These are phyloP conservation scores for Trichopoda pennipes DNA, from an alignment of 2,888 invertebrate species.

Conservation along the genomic window DNA sequence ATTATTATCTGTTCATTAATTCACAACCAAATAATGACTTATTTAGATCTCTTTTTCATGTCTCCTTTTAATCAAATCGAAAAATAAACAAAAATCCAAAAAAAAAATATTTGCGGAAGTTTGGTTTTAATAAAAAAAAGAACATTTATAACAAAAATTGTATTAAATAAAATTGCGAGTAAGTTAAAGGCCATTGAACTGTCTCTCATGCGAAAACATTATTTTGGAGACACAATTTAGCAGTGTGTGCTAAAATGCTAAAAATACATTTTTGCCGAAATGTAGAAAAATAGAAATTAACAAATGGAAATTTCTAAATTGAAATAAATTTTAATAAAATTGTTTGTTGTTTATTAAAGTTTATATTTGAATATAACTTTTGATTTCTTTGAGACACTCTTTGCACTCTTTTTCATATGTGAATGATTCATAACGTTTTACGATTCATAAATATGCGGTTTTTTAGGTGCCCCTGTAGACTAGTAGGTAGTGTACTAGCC, in stretches of 20 bases:
- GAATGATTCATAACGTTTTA: too few species aligned
- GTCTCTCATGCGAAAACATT: constrained; percentile 36
- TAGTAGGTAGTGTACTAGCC: too few species aligned
- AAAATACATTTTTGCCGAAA: background rate
- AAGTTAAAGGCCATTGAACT: constrained; percentile 45
- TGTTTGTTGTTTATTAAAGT: too few species aligned
- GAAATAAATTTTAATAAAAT: too few species aligned
- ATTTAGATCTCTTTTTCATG: constrained; percentile 41
- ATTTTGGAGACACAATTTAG: constrained; percentile 46
- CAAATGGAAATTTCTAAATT: too few species aligned
- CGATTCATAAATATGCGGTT: too few species aligned
- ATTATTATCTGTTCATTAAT: constrained; percentile 40
- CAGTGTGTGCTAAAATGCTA: background rate
- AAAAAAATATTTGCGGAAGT: constrained; percentile 50
- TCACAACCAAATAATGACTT: constrained; percentile 40
- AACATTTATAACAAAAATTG: constrained; percentile 5
- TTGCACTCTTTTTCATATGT: too few species aligned
- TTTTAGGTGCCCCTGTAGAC: too few species aligned
- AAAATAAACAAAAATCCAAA: constrained; percentile 6
- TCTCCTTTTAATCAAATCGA: constrained; percentile 24
- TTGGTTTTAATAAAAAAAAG: constrained; percentile 34
- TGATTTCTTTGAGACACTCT: too few species aligned
- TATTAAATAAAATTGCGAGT: constrained; percentile 24
- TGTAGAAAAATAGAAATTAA: too few species aligned
- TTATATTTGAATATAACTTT: too few species aligned